Evolutionary conservation across 2,888 invertebrate species (phyloP).

Genomic region (Luperina nickerlii): DNA sequence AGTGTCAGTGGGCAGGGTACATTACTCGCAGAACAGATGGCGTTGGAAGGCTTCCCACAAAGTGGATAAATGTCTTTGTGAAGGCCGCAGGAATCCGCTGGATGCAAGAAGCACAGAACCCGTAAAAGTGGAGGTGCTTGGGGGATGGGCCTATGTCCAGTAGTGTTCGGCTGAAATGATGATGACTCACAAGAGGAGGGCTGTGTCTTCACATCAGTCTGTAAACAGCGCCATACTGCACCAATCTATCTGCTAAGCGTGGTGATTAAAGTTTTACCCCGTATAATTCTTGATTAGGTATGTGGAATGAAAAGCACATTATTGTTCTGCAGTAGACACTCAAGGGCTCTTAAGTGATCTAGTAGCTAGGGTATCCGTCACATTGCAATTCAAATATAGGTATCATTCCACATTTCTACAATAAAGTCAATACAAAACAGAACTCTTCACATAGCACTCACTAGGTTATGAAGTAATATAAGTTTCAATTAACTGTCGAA

Average conservation of each 20-base stretch:
- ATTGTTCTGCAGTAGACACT: not conserved
- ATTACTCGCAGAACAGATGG: not conserved
- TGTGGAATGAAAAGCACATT: not conserved
- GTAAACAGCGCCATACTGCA: not conserved
- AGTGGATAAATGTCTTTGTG: no score
- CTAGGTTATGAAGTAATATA: conserved; percentile 57
- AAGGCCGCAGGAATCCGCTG: no score
- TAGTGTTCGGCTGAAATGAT: no score
- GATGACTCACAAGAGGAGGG: not conserved
- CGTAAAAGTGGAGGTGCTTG: no score
- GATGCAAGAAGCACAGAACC: no score
- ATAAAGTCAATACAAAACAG: conserved; percentile 1
- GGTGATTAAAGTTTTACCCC: not conserved
- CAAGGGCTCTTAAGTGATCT: not conserved
- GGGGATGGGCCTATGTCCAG: no score
- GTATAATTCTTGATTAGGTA: not conserved
- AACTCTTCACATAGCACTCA: conserved; percentile 10
- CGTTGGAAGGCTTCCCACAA: no score
- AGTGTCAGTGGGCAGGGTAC: not conserved
- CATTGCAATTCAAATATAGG: not conserved
- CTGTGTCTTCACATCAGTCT: not conserved
- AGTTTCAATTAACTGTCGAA: conserved; percentile 74
- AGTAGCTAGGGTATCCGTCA: no score
- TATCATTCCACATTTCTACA: not conserved
- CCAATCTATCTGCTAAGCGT: not conserved